Base-by-base conservation (phyloP, 2,797 vertebrate genomes). In the Aplochiton taeniatus region DNA sequence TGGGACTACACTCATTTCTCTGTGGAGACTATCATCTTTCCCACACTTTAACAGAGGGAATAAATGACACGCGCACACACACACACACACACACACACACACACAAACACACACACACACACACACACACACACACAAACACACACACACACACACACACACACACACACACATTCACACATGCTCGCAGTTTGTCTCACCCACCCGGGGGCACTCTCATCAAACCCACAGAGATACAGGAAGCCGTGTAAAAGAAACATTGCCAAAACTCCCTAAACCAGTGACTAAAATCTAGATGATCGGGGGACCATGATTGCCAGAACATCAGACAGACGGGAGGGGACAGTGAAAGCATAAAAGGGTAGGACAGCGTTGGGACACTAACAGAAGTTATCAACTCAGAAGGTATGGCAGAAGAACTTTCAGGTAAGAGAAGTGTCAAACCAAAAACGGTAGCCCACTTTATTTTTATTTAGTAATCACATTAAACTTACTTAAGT, bases 201-300 rank as follows among this genome's bases (percentile, higher is more conserved):
- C 70, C 73, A 64, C 74, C 72, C 75, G 41, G 10, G 14, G 70
- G 78, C 61, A 1, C 72, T 79, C 56, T 61, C 66, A 70, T 64
- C 65, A 76, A 69, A 63, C 68, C 89, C 90, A 78, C 72, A 82
- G 45, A 77, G 65, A 75, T 75, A 82, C 88, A 91, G 90, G 90
- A 93, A 90, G 74, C 76, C 11, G 60, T 61, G 62, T 73, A 72
- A 51, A 66, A 53, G 31, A 52, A 72, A 63, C 77, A 69, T 80
- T 68, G 65, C 75, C 52, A 8, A 59, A 63, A 68, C 70, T 82
- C 70, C 51, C 71, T 77, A 6, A 52, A 42, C 16, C n/a, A n/a
- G n/a, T n/a, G n/a, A 31, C 3, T 31, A 10, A 51, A 31, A 52
- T 47, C 57, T 46, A 60, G 66, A 49, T 52, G 43, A 73, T 55